These are phyloP conservation scores for Naja naja DNA, from an alignment of 2,113 vertebrate species.

Conservation along the genomic window DNA sequence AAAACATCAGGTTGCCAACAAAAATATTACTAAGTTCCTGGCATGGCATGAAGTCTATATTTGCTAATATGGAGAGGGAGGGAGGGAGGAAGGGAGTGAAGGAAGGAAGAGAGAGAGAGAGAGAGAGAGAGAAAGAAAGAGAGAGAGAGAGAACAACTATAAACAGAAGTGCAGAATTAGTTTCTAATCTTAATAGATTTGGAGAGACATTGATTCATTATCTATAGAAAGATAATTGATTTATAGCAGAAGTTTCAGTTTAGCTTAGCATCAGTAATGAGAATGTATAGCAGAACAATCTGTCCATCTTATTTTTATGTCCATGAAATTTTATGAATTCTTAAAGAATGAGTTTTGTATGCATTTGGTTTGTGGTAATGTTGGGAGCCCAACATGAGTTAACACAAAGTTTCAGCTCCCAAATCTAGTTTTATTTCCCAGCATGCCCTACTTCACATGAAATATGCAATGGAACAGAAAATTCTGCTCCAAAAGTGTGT, in stretches of 20 bases:
- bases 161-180: neutral
- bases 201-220: neutral
- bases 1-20: neutral
- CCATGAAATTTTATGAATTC: neutral
- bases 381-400: neutral
- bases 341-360: neutral
- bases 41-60: neutral
- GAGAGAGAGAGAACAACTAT: neutral
- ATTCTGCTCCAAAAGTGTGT: neutral
- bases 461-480: neutral
- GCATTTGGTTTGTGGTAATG: neutral
- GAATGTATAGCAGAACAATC: neutral
- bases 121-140: neutral
- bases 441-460: neutral
- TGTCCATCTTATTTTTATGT: neutral
- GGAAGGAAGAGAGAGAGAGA: rapidly evolving
- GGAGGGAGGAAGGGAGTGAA: too few species aligned
- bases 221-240: neutral
- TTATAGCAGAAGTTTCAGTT: neutral
- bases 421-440: neutral
- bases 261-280: neutral
- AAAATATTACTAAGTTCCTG: neutral
- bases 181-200: neutral
- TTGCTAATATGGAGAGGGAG: neutral
- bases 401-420: neutral